Base-by-base conservation (phyloP, 1,140 invertebrate species). In the Drosophila kohkoa region DNA sequence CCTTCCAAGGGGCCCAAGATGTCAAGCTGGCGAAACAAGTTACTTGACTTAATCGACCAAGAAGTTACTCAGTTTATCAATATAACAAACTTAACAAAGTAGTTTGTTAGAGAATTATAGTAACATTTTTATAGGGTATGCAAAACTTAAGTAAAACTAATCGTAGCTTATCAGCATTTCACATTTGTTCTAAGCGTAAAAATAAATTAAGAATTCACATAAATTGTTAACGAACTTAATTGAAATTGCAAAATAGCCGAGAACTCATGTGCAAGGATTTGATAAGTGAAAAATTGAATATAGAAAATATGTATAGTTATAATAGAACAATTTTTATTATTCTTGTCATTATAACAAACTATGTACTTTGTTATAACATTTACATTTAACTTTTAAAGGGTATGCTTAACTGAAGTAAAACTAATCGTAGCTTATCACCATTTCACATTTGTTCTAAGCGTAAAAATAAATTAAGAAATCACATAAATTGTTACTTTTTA, bases 401-500 rank as follows among this genome's bases (percentile, higher is more conserved):
- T 43, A 43, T 43, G 41, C 41, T 13, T 13, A 43, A 43, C 11
- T 43, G 5, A 13, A 43, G 41, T 43, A 13, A n/a, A 13, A n/a
- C 41, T 43, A 1, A 13, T 43, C 2, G 35, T 8, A 38, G 41
- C 41, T 43, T 43, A 43, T 43, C 41, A 43, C 4, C 41, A 43
- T 13, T 43, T 5, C 41, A 13, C 41, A 43, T 13, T 43, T 43
- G 41, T 2, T 13, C 11, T 6, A 13, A n/a, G n/a, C 2, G 25
- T 16, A 13, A 45, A 65, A 55, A 6, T 7, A 45, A 45, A 13
- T 38, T 59, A 2, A 16, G 13, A 10, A 13, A 32, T 20, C 20
- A 5, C 8, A 55, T 55, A 66, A 66, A 65, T 65, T 43, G 35
- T 13, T 45, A 25, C 3, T 25, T 25, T 64, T 5, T n/a, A 8